A percentile compares a stretch with the other conserved stretches of the same genome.
Evolutionary conservation across 2,797 vertebrate genomes (phyloP).

Genomic region (Bradypodion ventrale): DNA sequence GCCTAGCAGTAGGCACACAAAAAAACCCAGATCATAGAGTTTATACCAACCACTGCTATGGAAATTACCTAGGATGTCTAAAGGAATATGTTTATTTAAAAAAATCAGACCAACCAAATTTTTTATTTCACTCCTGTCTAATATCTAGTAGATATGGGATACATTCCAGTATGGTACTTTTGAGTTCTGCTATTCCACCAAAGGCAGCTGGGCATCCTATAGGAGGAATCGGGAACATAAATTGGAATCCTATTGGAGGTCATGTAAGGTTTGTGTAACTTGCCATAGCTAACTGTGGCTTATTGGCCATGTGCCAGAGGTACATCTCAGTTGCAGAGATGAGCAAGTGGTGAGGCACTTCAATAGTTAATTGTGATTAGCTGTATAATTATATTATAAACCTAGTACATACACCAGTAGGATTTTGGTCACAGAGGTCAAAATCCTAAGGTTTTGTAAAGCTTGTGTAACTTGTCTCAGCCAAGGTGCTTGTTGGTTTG

Average conservation of each 20-base stretch:
- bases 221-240: too few species aligned
- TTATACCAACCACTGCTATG: background rate
- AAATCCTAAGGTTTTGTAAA: too few species aligned
- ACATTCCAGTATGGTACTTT: background rate
- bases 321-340: too few species aligned
- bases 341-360: too few species aligned
- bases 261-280: constrained; percentile 8
- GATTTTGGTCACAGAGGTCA: too few species aligned
- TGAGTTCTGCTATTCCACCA: background rate
- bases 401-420: too few species aligned
- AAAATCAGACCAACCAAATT: too few species aligned
- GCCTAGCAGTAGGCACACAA: background rate
- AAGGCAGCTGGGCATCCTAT: background rate
- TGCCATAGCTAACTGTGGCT: background rate
- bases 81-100: constrained; percentile 8
- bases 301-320: too few species aligned
- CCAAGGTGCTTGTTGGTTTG: too few species aligned
- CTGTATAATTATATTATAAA: too few species aligned
- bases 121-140: background rate
- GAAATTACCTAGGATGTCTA: constrained; percentile 25
- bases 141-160: background rate
- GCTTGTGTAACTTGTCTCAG: too few species aligned
- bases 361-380: too few species aligned
- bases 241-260: background rate
- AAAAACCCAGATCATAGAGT: background rate